phyloP scores from a whole-genome alignment of 2,797 vertebrate genomes.

The Gastrophryne carolinensis region DNA sequence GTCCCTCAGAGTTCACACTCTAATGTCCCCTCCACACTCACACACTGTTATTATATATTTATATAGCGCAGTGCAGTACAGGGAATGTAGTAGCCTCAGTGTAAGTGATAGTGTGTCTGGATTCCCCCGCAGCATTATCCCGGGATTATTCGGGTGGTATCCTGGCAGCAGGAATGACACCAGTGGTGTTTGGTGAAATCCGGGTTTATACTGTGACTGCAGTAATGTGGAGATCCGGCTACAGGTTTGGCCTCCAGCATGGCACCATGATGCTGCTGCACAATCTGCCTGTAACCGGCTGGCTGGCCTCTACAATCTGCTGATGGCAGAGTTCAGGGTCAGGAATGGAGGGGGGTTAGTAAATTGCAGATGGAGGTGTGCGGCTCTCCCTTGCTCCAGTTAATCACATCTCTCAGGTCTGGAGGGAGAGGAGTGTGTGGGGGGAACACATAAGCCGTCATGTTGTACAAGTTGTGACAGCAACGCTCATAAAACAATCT shows the following conservation, averaged over 20 bases:
- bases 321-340: slow-evolving; percentile 3
- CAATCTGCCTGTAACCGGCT: background rate
- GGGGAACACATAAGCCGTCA: background rate
- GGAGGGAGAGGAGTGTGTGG: background rate
- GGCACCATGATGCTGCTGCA: background rate
- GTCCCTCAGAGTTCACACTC: no score
- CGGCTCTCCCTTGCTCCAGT: background rate
- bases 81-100: background rate
- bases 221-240: no score
- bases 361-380: slow-evolving; percentile 5
- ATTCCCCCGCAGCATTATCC: no score
- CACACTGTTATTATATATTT: no score
- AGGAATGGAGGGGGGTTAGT: slow-evolving; percentile 8
- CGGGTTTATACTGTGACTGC: no score
- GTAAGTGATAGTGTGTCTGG: no score
- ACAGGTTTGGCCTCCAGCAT: no score
- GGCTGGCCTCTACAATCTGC: background rate
- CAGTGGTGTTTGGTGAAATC: no score
- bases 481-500: background rate
- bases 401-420: slow-evolving; percentile 1
- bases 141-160: no score
- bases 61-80: no score
- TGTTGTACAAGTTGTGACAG: background rate
- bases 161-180: no score
- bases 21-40: no score